Evolutionary conservation across 35 echinoderm and acorn worm species (phyloP), one percentile per base, ranked within the genome.

Genomic region (Anneissia japonica): DNA sequence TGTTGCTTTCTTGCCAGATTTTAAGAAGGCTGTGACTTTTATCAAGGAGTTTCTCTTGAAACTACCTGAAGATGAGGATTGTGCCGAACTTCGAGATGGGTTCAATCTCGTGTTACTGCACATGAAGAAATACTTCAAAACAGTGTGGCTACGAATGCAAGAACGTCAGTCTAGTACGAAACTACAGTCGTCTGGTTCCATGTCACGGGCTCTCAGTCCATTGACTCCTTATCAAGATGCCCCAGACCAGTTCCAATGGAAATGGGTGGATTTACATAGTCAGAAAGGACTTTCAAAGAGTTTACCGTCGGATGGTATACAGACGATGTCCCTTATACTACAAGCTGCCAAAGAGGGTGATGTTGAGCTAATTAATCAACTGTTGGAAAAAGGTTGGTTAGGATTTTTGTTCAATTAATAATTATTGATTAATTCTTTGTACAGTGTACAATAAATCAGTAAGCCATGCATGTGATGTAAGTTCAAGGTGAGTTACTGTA

Each of bases 111-210:
- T 91, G n/a, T 77, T 97, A 10, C 89, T 97, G 4, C 87, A 97
- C 78, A 97, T 97, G 94, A 92, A 97, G 72, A 97, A 97, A 85
- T 97, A 97, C 75, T 97, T 93, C 72, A 89, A 89, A 46, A 90
- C 88, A 38, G 90, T 97, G 16, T 92, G 94, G 90, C 84, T 97
- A 29, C 73, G 79, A 32, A 81, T 77, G 29, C 91, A 97, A 81
- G 90, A 97, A 72, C 72, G 64, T 77, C 84, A 81, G 43, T 74
- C 81, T 32, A 75, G 43, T 45, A 51, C 29, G 14, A 85, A 76
- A 74, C 75, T 84, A 55, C 39, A 72, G 9, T 45, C 90, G 26
- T 80, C 90, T 16, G 73, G 78, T 37, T 97, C 94, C 17, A 84
- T 97, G 1, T 88, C 87, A 32, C 79, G 87, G 39, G 94, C 84